Evolutionary conservation across 2,113 vertebrate genomes (phyloP), one percentile per base, ranked within the genome.

Genomic region (Dipodomys spectabilis): DNA sequence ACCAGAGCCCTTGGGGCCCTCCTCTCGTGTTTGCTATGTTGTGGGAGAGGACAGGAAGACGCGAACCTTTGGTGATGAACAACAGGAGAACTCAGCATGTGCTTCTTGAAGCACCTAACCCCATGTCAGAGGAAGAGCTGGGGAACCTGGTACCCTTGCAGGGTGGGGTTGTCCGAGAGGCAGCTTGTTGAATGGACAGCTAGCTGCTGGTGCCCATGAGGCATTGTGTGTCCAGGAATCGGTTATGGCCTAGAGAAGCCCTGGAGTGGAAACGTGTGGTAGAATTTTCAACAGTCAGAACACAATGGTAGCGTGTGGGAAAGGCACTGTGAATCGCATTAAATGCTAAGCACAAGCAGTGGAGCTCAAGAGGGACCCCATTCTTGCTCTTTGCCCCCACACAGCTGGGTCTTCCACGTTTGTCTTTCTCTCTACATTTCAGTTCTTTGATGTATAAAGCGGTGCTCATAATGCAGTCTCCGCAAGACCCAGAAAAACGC

Each of bases 1-100:
- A n/a, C n/a, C n/a, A n/a, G n/a, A n/a, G 22, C 84, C 35, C 1
- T 6, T 0, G 0, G 4, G 65, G 77, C 45, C 39, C 4, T 39
- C 45, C 84, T 83, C 35, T 28, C 18, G 0, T 57, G 53, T 57
- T 45, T n/a, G n/a, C 68, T n/a, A 0, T 11, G 23, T 19, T 39
- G 82, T 27, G 67, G 22, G 20, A 39, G 62, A 22, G 35, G 27
- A 32, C 1, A 9, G 25, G 25, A 57, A 22, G 80, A 73, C 19
- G 7, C 7, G 1, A 2, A 8, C 11, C 53, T 0, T 3, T 20
- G 65, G 39, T 19, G 25, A 22, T 49, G 23, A 25, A 67, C 0
- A 0, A 10, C 23, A 6, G 3, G 7, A 22, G 5, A 18, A 30
- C 57, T 19, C 2, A 16, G 30, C 6, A 28, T 27, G 3, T 0